Base-by-base conservation (phyloP, 2,888 invertebrate species). In the Mongoloraphidia duomilia region DNA sequence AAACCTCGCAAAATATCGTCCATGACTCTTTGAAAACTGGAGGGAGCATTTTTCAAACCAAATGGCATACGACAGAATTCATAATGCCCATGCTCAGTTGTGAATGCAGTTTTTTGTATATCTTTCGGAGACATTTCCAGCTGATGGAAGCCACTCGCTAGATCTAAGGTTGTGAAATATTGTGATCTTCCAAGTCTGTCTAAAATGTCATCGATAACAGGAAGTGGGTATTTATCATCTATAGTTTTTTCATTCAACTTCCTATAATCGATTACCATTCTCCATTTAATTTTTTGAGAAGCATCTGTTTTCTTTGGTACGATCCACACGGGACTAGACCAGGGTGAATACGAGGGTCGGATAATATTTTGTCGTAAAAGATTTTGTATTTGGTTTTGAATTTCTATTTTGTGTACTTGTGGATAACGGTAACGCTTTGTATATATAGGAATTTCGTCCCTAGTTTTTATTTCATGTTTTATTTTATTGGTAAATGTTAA, bases 251-350 rank as follows among this genome's bases (percentile, higher is more conserved):
- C 57, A 49, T 65, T 65, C 46, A 64, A 47, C 53, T 60, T 58
- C 11, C 63, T 47, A 49, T 61, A 65, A 48, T 66, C 63, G 2
- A 63, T 58, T 8, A 66, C 65, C 17, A 65, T 52, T 34, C 62
- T 51, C 58, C 56, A 62, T 54, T 57, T 55, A 12, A 49, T 48
- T 50, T 58, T 54, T 12, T 59, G 58, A 3, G 55, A 49, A 8
- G 58, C 47, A 49, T 63, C 62, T 11, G 41, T 8, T 50, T 60
- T 62, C 50, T 62, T 61, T 3, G 58, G 57, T 8, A 62, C 61
- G 1, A 64, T 54, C 56, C 59, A 58, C 3, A 61, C 10, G 6
- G 61, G 60, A 38, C 50, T 49, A 37, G 44, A 52, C 52, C 54
- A 60, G 2, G 60, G 59, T 34, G 50, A 50, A 5, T 9, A 41